Base-by-base conservation (phyloP, 2,888 invertebrate genomes). In the Chloroclysta siterata region DNA sequence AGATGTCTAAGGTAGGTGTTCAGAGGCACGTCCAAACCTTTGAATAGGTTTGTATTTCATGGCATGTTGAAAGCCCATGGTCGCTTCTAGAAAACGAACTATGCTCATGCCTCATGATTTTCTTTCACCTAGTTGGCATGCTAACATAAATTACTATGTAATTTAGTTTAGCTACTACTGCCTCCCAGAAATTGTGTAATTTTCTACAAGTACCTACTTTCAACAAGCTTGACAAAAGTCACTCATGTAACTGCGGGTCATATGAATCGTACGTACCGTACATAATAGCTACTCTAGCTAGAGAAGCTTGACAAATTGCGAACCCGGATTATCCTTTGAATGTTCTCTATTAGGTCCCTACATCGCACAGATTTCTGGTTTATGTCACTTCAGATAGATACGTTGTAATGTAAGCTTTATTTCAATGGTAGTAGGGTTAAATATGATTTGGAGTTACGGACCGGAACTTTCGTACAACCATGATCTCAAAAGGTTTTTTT, bases 221-320 rank as follows among this genome's bases (percentile, higher is more conserved):
- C 36, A 47, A 41, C 48, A 52, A 52, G 52, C 28, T 17, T 29
- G 11, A 57, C 63, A 63, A 53, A 63, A 58, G 57, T 63, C 33
- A 56, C 56, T 53, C 46, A 46, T 46, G 53, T 46, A 36, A 51
- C 51, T 63, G 41, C 52, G 59, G 48, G 64, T 54, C 60, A 53
- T 64, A 59, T 48, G 60, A 60, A 29, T 50, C 28, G 50, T 57
- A n/a, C 36, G 50, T 57, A n/a, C 46, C 33, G 44, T 44, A 56
- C 62, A 57, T 65, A 67, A 66, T 59, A 46, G 68, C 74, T 72
- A 68, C 75, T 71, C 60, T 65, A 53, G 68, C 60, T 65, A 53
- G 68, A 71, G 70, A 73, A 80, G 81, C 83, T 79, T 84, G 86
- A 89, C 84, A 88, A 89, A 89, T 89, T 84, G 86, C 78, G 77